A percentile compares a stretch with the other conserved stretches of the same genome.
Conservation (phyloP, 2,113 vertebrate species). For the Hippocampus guttulatus region DNA sequence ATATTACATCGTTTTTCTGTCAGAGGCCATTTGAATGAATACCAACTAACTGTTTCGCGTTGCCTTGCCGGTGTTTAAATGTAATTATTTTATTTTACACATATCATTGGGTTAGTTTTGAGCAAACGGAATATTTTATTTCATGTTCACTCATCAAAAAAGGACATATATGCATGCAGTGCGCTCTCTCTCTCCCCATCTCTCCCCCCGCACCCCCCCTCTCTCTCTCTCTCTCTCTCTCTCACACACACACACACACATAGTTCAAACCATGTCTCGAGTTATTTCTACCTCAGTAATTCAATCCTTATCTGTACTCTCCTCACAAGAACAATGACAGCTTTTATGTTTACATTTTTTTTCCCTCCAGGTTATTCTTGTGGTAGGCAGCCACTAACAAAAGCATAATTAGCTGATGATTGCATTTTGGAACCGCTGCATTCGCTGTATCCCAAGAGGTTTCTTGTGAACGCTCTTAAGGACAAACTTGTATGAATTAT, state of each 20-base stretch:
- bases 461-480: background rate
- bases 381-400: background rate
- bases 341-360: conserved; percentile 6
- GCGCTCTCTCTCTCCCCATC: too few relatives aligned
- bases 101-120: background rate
- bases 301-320: conserved; percentile 4
- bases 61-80: background rate
- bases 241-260: background rate
- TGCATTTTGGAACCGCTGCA: background rate
- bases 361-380: background rate
- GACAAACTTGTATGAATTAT: background rate
- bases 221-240: too few relatives aligned
- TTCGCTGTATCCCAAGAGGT: background rate
- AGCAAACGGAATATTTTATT: background rate
- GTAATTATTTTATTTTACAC: background rate
- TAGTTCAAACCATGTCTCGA: background rate
- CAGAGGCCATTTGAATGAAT: background rate
- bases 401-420: conserved; percentile 1
- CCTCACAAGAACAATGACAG: conserved; percentile 1
- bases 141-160: background rate
- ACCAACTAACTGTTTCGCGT: background rate
- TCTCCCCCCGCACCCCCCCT: too few relatives aligned
- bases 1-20: background rate
- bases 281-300: conserved; percentile 1
- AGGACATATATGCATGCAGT: background rate